Percentiles rank a stretch among this genome's conserved stretches.
phyloP scores from a whole-genome alignment of 2,797 vertebrate genomes.

The Ara ararauna region DNA sequence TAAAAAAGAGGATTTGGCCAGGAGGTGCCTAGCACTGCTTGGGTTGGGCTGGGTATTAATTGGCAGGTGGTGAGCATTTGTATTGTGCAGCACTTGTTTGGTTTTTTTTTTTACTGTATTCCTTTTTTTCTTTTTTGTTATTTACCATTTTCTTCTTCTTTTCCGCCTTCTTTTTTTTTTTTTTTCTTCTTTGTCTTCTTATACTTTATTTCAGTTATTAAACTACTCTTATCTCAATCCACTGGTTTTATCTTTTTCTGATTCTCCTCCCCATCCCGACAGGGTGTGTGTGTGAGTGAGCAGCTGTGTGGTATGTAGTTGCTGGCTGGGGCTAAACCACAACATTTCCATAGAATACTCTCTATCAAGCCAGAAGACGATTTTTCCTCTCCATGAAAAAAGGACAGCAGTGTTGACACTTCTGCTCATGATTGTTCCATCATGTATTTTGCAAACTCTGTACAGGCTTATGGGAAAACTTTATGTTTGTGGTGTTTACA shows the following conservation, averaged over 20 bases:
- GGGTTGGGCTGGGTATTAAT: not conserved
- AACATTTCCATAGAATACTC: not conserved
- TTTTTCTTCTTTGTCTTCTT: no score
- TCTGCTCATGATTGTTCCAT: not conserved
- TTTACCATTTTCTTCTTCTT: not conserved
- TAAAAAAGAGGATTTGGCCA: not conserved
- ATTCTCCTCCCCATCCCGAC: not conserved
- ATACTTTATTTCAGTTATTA: not conserved
- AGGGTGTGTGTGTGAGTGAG: not conserved
- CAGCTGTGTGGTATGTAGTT: no score
- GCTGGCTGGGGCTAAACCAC: not conserved
- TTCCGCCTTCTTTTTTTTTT: no score
- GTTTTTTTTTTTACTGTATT: not conserved
- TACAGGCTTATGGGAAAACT: rapidly evolving
- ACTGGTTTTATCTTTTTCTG: not conserved
- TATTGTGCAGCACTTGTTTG: not conserved
- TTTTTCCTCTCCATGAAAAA: not conserved
- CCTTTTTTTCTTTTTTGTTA: not conserved
- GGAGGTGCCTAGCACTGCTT: not conserved
- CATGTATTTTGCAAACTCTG: not conserved
- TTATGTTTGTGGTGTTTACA: not conserved
- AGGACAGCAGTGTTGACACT: not conserved
- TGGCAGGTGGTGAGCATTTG: not conserved
- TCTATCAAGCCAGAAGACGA: not conserved
- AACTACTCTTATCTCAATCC: not conserved